Percentiles rank a stretch among this genome's conserved stretches.
These are phyloP conservation scores for Pelodiscus sinensis DNA, from an alignment of 2,113 vertebrate species.

Conservation along the genomic window DNA sequence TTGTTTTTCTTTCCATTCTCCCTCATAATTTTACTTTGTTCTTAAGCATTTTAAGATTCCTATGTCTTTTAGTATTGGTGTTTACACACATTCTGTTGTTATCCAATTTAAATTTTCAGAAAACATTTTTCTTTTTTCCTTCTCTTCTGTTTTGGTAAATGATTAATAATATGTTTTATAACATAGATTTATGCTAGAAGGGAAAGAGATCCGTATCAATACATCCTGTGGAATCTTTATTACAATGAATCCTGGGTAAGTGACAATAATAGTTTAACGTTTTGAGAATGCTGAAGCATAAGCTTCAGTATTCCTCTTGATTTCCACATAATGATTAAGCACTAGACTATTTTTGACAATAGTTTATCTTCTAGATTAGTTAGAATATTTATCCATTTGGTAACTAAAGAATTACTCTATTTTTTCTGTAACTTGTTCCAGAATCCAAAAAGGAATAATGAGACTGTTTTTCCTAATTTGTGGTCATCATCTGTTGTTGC, in stretches of 20 bases:
- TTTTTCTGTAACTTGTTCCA: background rate
- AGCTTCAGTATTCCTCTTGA: background rate
- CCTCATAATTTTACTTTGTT: background rate
- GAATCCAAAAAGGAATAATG: background rate
- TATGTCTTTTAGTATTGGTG: background rate
- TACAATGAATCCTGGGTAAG: slow-evolving; percentile 77
- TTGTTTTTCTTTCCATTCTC: background rate
- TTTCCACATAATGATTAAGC: background rate
- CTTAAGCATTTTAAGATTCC: background rate
- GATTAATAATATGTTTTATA: slow-evolving; percentile 9
- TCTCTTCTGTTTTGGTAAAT: background rate
- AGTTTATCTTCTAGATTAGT: background rate
- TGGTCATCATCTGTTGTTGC: background rate
- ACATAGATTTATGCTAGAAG: slow-evolving; percentile 75
- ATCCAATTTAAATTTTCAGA: background rate
- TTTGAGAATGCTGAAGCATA: background rate
- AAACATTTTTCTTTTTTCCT: background rate
- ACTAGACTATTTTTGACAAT: background rate
- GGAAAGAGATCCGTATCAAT: slow-evolving; percentile 74
- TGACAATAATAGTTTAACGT: background rate
- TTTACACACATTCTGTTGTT: background rate
- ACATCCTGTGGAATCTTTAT: slow-evolving; percentile 75
- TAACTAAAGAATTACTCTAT: background rate
- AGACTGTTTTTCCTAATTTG: background rate
- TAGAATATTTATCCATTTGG: background rate